phyloP scores from a whole-genome alignment of 2,797 vertebrate genomes.

The Diglossa cyanea region DNA sequence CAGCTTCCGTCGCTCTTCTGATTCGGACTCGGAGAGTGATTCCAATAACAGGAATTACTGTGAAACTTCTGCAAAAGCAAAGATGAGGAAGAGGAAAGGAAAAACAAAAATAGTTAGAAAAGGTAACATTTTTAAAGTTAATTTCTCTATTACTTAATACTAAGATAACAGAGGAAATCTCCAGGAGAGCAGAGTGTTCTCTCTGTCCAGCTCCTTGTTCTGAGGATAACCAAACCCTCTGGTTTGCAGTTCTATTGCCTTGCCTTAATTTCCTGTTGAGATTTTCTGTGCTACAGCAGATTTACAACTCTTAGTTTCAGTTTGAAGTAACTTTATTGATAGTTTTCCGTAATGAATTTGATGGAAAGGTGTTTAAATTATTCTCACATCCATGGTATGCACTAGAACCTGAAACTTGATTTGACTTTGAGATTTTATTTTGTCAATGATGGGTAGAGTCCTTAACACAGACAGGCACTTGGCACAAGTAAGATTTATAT shows the following conservation, averaged over 20 bases:
- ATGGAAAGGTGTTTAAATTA: not conserved
- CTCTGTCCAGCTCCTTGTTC: not conserved
- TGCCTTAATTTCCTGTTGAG: not conserved
- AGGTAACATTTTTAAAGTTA: slow-evolving; percentile 35
- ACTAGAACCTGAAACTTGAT: not conserved
- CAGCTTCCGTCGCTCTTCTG: slow-evolving; percentile 13
- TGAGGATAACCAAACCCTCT: not conserved
- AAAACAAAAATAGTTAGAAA: slow-evolving; percentile 48
- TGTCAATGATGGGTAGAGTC: not conserved
- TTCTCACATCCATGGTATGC: not conserved
- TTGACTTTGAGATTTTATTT: not conserved
- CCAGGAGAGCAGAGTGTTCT: not conserved
- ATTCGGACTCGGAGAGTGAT: slow-evolving; percentile 46
- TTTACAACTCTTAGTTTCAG: not conserved
- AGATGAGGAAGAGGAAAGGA: slow-evolving; percentile 59
- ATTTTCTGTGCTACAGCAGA: not conserved
- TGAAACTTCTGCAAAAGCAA: slow-evolving; percentile 31
- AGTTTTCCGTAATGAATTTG: not conserved
- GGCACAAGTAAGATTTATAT: not conserved
- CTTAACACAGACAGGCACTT: not conserved
- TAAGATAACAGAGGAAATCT: slow-evolving; percentile 7
- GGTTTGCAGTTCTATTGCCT: not conserved
- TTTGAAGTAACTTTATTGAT: not conserved
- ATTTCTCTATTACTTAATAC: not conserved
- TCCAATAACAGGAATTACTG: slow-evolving; percentile 46